These are phyloP conservation scores for Leptatherina wallacei DNA, from an alignment of 2,797 vertebrate species.

Conservation along the genomic window DNA sequence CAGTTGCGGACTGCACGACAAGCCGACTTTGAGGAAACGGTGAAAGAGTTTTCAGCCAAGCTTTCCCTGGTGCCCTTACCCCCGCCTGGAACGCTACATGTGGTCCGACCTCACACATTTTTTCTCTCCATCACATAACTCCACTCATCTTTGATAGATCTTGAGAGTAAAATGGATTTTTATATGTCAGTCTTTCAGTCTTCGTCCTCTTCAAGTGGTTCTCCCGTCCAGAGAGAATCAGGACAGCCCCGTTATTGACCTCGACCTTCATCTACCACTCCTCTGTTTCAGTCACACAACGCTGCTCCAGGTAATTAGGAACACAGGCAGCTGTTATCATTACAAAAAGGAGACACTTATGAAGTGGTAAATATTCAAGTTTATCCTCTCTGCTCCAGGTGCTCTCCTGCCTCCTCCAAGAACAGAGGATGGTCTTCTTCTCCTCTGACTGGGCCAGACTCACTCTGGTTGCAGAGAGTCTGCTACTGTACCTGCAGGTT, in stretches of 20 bases:
- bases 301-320: slow-evolving; percentile 77
- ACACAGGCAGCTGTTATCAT: neutral
- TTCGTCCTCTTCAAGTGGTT: slow-evolving; percentile 91
- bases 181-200: slow-evolving; percentile 81
- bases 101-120: slow-evolving; percentile 83
- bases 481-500: slow-evolving; percentile 88
- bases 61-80: slow-evolving; percentile 91
- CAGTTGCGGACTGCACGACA: slow-evolving; percentile 87
- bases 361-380: neutral
- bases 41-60: slow-evolving; percentile 95
- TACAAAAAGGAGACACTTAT: neutral
- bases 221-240: slow-evolving; percentile 90
- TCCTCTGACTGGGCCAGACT: slow-evolving; percentile 92
- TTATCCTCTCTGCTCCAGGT: slow-evolving; percentile 72
- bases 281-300: slow-evolving; percentile 86
- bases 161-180: slow-evolving; percentile 8
- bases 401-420: slow-evolving; percentile 88
- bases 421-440: slow-evolving; percentile 91
- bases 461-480: slow-evolving; percentile 90
- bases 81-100: slow-evolving; percentile 92
- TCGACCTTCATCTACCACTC: slow-evolving; percentile 94
- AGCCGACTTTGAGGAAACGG: slow-evolving; percentile 86
- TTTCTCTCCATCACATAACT: too few species aligned
- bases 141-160: neutral
- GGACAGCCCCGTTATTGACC: slow-evolving; percentile 89